Evolutionary conservation across 2,113 vertebrate species (phyloP).

Genomic region (Grallaria varia): DNA sequence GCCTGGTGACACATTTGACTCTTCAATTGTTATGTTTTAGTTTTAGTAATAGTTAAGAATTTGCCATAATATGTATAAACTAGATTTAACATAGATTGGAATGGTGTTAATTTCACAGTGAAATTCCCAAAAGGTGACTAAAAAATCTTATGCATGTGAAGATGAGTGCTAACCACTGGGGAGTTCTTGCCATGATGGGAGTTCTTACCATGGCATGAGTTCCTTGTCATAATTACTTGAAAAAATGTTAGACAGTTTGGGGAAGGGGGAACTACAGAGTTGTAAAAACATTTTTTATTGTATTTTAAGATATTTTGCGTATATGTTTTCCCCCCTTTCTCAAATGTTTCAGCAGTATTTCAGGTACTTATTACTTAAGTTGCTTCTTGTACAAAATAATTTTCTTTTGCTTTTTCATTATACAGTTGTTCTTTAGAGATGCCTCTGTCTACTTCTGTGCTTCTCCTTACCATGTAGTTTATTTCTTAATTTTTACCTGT

Average conservation of each 20-base stretch:
- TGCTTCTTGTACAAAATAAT: background rate
- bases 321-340: fast-evolving
- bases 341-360: background rate
- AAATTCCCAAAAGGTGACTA: background rate
- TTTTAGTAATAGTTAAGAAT: background rate
- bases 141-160: background rate
- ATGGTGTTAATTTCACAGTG: background rate
- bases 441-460: background rate
- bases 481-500: background rate
- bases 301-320: background rate
- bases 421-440: background rate
- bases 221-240: background rate
- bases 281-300: background rate
- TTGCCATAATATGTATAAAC: background rate
- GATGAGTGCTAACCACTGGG: background rate
- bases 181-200: background rate
- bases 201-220: background rate
- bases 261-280: background rate
- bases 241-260: background rate
- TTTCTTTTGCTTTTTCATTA: background rate
- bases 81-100: background rate
- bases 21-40: background rate
- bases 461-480: background rate
- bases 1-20: background rate
- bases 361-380: background rate